phyloP scores from a whole-genome alignment of 2,888 invertebrate species.

The Nomada hirtipes region DNA sequence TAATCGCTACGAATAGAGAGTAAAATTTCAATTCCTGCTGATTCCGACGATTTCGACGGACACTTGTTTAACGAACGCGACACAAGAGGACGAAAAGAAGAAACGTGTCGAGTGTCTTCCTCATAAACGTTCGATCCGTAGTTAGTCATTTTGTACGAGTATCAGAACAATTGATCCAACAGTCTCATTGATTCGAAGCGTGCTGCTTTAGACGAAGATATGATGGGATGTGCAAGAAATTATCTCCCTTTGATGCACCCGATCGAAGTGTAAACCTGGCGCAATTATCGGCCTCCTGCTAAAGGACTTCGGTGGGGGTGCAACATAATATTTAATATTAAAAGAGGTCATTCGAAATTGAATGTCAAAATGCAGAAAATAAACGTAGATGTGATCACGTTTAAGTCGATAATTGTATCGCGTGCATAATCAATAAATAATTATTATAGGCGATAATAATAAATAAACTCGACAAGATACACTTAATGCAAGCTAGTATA shows the following conservation, averaged over 20 bases:
- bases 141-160: slow-evolving; percentile 65
- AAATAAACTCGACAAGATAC: not conserved
- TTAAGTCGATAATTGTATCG: not conserved
- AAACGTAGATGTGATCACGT: slow-evolving; percentile 10
- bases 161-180: slow-evolving; percentile 56
- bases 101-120: slow-evolving; percentile 3
- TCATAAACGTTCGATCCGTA: slow-evolving; percentile 17
- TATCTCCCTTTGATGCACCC: not conserved
- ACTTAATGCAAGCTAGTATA: not conserved
- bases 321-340: no score
- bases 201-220: slow-evolving; percentile 43
- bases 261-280: not conserved
- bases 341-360: not conserved
- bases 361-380: not conserved
- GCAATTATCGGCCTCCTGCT: not conserved
- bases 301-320: not conserved
- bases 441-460: not conserved
- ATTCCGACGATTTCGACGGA: slow-evolving; percentile 27
- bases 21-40: slow-evolving; percentile 54
- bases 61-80: slow-evolving; percentile 1
- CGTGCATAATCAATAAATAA: not conserved
- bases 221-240: slow-evolving; percentile 42
- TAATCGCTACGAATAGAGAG: slow-evolving; percentile 26
- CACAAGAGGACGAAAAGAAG: not conserved
- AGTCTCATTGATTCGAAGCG: slow-evolving; percentile 59